Conservation (phyloP, 2,888 invertebrate species). For the Melieria omissa region DNA sequence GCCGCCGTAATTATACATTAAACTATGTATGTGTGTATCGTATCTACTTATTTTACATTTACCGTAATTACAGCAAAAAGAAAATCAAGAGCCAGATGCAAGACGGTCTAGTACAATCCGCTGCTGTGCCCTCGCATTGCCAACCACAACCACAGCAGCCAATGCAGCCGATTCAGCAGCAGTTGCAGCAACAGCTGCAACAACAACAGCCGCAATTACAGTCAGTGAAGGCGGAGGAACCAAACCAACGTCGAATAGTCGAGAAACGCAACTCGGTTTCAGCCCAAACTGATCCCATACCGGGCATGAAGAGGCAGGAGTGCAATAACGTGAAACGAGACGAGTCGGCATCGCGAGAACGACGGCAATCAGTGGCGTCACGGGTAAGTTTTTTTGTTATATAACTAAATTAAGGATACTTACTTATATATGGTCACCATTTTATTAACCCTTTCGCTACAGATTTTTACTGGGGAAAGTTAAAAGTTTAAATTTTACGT, state of each 20-base stretch:
- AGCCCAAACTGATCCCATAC: conserved; percentile 63
- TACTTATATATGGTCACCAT: neutral
- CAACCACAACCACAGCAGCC: conserved; percentile 45
- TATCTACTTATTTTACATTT: neutral
- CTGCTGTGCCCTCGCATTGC: neutral
- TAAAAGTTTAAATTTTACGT: neutral
- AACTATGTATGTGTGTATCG: neutral
- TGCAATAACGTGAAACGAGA: conserved; percentile 54
- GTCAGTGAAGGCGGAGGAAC: conserved; percentile 35
- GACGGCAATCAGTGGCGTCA: conserved; percentile 59
- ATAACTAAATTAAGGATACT: neutral
- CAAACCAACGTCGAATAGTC: conserved; percentile 40
- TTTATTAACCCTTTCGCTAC: too few species aligned
- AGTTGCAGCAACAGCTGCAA: conserved; percentile 53
- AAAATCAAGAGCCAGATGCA: conserved; percentile 29
- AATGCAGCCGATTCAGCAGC: conserved; percentile 50
- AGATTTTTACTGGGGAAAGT: too few species aligned
- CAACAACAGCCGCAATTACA: conserved; percentile 48
- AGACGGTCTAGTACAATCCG: conserved; percentile 21
- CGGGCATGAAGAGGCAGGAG: conserved; percentile 54
- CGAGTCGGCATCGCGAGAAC: conserved; percentile 56
- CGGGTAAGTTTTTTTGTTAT: conserved; percentile 42
- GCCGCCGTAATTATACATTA: conserved; percentile 55
- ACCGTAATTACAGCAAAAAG: conserved; percentile 15
- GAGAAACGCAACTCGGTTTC: conserved; percentile 66